Evolutionary conservation across 2,797 vertebrate genomes (phyloP), one percentile per base, ranked within the genome.

Genomic region (Melanotaenia trifasciata): DNA sequence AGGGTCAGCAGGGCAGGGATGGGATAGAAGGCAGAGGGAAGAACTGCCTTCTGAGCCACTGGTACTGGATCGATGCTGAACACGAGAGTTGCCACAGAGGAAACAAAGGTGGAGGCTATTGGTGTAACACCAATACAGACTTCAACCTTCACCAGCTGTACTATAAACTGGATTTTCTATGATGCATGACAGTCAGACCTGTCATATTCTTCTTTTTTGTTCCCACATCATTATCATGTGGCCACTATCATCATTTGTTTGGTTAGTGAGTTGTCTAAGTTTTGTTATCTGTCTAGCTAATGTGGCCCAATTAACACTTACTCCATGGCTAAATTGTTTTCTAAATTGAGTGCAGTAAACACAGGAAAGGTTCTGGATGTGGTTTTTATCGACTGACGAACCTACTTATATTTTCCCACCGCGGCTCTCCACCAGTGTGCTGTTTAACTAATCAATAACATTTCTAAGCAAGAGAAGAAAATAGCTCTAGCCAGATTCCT

Each of bases 1-100:
- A 90, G 85, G 80, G 81, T 90, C 83, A 80, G 66, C 0, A 1
- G 66, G 79, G 65, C 72, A 67, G 32, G 14, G 64, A 70, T 58
- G 59, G 50, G 68, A 79, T 47, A 59, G 58, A 60, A 78, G 58
- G 64, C 59, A 67, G 65, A 74, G 57, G 18, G 64, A 36, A 36
- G 20, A n/a, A 8, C 45, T 12, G 10, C n/a, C 59, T 16, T 70
- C 24, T 78, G 80, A 72, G 35, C 24, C 50, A n/a, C 60, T 64
- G 22, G 24, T 67, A 58, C 67, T 45, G 66, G 61, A 26, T 38
- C 7, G 57, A 0, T 43, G 50, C 40, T 60, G 26, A 69, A 74
- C 63, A 75, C 0, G 13, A 69, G 61, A 54, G 70, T n/a, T 51
- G 67, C 40, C 3, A 10, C 5, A 3, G 56, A 65, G 56, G 38